Base-by-base conservation (phyloP, 2,888 invertebrate species). In the Teinopalpus imperialis region DNA sequence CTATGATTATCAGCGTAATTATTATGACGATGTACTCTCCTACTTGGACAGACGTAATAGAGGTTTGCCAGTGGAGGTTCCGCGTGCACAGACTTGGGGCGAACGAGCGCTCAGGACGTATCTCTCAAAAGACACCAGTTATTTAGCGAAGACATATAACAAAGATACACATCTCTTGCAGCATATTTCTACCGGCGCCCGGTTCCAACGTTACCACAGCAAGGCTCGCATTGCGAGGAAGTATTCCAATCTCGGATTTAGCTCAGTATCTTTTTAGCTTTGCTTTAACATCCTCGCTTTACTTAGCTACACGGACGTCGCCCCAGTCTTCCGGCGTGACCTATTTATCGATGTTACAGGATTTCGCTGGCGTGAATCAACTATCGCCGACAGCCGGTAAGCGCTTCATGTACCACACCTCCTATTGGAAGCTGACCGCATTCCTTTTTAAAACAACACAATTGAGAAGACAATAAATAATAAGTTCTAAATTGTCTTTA, bases 1-100 rank as follows among this genome's bases (percentile, higher is more conserved):
- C 75, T 94, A 94, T 83, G 93, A 95, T 76, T 96, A 96, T 86
- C 92, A 94, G 82, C 92, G 93, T 78, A 95, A 94, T 82, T 96
- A 96, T 76, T 96, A 96, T 80, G 93, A 95, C 70, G 95, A 96
- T 71, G 93, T 95, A 49, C 94, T 96, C 75, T 93, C 93, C 67
- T 96, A 94, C 82, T 79, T 96, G 80, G 94, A 96, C 75, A 92
- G 93, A 68, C 91, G 94, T 60, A 91, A 93, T 77, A 90, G 90
- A 56, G 96, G 96, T 0, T 67, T 92, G 37, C 81, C 74, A 1
- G 90, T 93, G 35, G 95, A 95, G 59, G 89, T 90, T 49, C 96
- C 96, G 1, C 90, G 93, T 43, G 92, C 96, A 8, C 94, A 96
- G 80, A 95, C 95, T 18, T 96, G 96, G 96, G 94, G 93, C 35